Evolutionary conservation across 2,888 invertebrate genomes (phyloP), one percentile per base, ranked within the genome.

Genomic region (Volucella inanis): DNA sequence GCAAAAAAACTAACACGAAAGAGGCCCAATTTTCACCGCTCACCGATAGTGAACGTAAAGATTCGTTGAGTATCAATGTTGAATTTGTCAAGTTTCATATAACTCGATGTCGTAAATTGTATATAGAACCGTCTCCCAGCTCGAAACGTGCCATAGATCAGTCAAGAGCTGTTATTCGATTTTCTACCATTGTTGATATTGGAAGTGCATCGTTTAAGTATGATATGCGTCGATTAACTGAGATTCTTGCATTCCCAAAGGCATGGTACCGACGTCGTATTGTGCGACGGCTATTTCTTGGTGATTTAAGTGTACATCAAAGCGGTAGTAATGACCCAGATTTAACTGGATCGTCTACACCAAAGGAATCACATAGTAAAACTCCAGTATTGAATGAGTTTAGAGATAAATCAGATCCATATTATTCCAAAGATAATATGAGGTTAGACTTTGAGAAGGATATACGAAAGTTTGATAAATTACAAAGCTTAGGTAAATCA

Each of bases 261-360:
- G 99, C 99, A 12, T 99, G 99, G 99, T 99, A 99, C 92, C 93
- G 99, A 2, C 94, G 98, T 49, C 97, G 97, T 88, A 97, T 99
- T 89, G 98, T 99, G 39, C 94, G 98, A 8, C 93, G 98, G 31
- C 94, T 99, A 90, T 98, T 98, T 92, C 94, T 98, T 65, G 98
- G 99, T 0, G 99, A 99, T 92, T 94, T 98, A 74, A 97, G 96
- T 90, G 94, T 95, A 88, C 91, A 91, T 31, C 90, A 89, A 31
- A 84, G 88, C 14, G 89, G 88, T 3, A 88, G 77, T 59, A 88
- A 81, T 76, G 90, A 89, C 11, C 78, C 87, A 2, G 89, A 89
- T 4, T 88, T 89, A n/a, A 89, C 89, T 11, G 87, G 88, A 0
- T 89, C 90, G 1, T 87, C 90, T 2, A 90, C 89, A 43, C 89